Evolutionary conservation across 2,113 vertebrate species (phyloP).

Genomic region (Pseudonaja textilis): DNA sequence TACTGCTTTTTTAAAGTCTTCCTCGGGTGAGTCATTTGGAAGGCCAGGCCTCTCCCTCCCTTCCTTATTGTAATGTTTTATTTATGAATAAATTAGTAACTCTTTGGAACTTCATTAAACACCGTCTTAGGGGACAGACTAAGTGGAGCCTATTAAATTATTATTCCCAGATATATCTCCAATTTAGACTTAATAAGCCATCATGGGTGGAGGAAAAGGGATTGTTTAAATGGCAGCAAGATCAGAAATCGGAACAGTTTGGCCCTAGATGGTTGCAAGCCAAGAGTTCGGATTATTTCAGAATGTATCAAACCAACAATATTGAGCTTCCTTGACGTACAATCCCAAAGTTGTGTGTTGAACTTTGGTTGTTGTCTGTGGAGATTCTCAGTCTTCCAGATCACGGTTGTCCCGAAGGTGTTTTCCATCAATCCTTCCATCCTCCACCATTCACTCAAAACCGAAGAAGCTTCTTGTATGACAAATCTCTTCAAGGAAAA

Average conservation of each 20-base stretch:
- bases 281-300: neutral
- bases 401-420: no score
- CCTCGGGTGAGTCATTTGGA: conserved; percentile 36
- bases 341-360: neutral
- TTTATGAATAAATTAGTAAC: conserved; percentile 58
- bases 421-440: neutral
- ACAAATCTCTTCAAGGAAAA: neutral
- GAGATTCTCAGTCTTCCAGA: no score
- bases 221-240: conserved; percentile 37
- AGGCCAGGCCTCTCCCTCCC: neutral
- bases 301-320: neutral
- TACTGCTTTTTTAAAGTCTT: conserved; percentile 36
- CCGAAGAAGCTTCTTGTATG: neutral
- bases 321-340: neutral
- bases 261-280: neutral
- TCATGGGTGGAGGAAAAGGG: conserved; percentile 58
- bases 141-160: conserved; percentile 50
- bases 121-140: conserved; percentile 42
- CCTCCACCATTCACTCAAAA: neutral
- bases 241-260: neutral
- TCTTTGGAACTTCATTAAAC: conserved; percentile 55
- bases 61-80: conserved; percentile 41
- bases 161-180: conserved; percentile 57
- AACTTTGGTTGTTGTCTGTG: neutral
- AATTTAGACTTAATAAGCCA: conserved; percentile 62